Evolutionary conservation across 2,888 invertebrate species (phyloP).

Genomic region (Limnephilus lunatus): DNA sequence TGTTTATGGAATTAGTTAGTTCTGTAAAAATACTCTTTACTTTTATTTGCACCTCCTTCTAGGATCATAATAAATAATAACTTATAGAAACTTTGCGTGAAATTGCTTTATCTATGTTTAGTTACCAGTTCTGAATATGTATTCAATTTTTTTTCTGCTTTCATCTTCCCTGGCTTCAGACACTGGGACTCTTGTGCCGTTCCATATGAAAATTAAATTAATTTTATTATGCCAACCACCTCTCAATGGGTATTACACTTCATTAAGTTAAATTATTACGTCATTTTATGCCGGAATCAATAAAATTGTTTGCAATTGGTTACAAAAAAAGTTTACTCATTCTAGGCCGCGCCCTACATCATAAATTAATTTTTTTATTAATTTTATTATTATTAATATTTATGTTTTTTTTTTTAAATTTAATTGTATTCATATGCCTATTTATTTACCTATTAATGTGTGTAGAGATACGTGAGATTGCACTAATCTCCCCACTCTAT

Average conservation of each 20-base stretch:
- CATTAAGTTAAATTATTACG: no score
- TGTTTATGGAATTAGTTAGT: not conserved
- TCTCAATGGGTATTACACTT: not conserved
- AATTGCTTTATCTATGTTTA: not conserved
- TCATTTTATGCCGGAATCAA: no score
- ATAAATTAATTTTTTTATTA: no score
- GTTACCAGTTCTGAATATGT: not conserved
- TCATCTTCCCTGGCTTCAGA: not conserved
- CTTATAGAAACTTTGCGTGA: not conserved
- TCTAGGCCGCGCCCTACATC: no score
- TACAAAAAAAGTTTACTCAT: no score
- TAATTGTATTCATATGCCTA: no score
- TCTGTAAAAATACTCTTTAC: not conserved
- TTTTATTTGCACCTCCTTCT: not conserved
- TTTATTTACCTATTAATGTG: no score
- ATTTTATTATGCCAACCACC: not conserved
- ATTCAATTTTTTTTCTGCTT: not conserved
- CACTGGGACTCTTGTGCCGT: not conserved
- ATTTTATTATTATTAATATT: no score
- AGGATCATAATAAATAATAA: not conserved
- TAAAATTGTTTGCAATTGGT: no score
- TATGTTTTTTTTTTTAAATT: no score
- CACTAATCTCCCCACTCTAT: no score
- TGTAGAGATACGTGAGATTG: no score
- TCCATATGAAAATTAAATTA: not conserved